phyloP scores from a whole-genome alignment of 2,888 invertebrate species.

The Mythimna lalbum region DNA sequence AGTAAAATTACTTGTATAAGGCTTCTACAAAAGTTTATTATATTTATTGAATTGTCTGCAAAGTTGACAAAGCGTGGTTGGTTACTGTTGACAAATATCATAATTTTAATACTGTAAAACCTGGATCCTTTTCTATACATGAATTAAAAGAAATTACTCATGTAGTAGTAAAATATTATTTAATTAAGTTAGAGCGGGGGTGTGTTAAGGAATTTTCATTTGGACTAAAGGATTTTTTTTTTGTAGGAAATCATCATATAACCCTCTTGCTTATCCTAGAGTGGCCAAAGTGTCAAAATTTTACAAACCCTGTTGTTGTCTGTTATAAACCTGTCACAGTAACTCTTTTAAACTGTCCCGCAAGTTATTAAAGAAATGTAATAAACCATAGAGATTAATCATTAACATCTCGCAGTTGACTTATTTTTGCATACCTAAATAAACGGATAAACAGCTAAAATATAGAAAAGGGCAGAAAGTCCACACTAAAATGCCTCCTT shows the following conservation, averaged over 20 bases:
- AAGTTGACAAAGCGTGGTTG: background rate
- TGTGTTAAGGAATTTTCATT: no score
- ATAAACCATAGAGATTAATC: background rate
- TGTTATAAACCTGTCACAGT: no score
- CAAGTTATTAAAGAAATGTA: no score
- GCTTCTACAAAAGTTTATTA: constrained; percentile 3
- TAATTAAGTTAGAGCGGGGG: no score
- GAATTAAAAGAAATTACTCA: background rate
- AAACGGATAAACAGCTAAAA: no score
- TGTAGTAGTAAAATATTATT: background rate
- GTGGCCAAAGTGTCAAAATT: no score
- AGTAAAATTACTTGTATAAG: constrained; percentile 11
- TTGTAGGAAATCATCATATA: no score
- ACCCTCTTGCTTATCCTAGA: no score
- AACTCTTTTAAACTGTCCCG: no score
- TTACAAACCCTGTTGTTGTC: no score
- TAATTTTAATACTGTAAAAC: background rate
- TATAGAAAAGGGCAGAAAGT: no score
- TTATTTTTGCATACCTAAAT: background rate
- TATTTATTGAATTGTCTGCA: background rate
- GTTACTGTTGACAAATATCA: background rate
- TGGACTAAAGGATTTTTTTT: no score
- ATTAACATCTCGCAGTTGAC: background rate
- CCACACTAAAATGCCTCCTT: background rate
- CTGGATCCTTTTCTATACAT: background rate